A percentile compares a stretch with the other conserved stretches of the same genome.
Conservation (phyloP, 1,140 invertebrate genomes). For the Neodiprion pinetum region DNA sequence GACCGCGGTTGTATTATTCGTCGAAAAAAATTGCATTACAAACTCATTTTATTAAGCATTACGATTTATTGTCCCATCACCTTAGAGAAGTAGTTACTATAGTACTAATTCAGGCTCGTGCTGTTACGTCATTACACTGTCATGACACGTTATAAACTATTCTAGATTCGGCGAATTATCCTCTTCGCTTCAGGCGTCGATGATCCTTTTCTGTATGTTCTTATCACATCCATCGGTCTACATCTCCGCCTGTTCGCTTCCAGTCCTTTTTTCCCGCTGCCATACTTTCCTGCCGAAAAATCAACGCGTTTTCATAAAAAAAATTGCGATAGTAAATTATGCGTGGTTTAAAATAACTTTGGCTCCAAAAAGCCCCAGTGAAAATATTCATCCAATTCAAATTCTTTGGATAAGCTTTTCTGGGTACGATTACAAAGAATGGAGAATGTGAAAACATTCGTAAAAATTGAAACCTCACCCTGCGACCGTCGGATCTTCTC, state of each 20-base stretch:
- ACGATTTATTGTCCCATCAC: not conserved
- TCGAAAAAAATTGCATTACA: too few species aligned
- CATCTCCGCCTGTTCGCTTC: not conserved
- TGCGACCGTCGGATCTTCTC: constrained; percentile 11
- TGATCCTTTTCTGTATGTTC: constrained; percentile 11
- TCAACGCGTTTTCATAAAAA: constrained; percentile 28
- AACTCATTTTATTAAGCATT: too few species aligned
- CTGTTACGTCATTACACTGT: not conserved
- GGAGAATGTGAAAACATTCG: not conserved
- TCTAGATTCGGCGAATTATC: not conserved
- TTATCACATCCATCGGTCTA: constrained; percentile 38
- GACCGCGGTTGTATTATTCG: too few species aligned
- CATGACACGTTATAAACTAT: not conserved
- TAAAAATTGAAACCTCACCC: constrained; percentile 8
- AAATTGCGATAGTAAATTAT: not conserved
- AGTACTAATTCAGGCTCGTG: not conserved
- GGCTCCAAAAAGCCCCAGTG: too few species aligned
- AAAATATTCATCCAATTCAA: too few species aligned
- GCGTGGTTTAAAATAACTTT: too few species aligned
- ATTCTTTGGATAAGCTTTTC: too few species aligned
- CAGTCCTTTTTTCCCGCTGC: constrained; percentile 39
- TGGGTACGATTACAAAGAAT: too few species aligned
- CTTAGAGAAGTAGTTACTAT: not conserved
- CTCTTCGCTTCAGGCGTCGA: not conserved
- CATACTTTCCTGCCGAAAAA: constrained; percentile 45